Percentiles rank a stretch among this genome's conserved stretches.
Conservation (phyloP, 2,113 vertebrate species). For the Agelaius tricolor region DNA sequence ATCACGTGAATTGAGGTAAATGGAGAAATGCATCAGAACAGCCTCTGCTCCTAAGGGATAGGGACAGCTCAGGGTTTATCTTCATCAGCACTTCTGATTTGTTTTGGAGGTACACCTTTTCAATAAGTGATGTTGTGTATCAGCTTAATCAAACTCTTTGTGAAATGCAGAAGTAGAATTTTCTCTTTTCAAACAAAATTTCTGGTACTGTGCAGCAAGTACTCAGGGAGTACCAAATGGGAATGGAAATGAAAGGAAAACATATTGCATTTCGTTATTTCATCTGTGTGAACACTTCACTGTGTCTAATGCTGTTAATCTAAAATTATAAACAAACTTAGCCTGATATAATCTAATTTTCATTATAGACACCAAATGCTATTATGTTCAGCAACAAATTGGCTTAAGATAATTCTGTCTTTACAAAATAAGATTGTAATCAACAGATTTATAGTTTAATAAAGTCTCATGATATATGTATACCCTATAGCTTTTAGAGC, state of each 20-base stretch:
- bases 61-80: neutral
- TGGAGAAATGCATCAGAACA: neutral
- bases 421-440: slow-evolving; percentile 41
- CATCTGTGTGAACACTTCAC: neutral
- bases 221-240: neutral
- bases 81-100: neutral
- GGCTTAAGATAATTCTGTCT: slow-evolving; percentile 46
- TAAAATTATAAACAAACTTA: slow-evolving; percentile 44
- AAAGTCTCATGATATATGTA: neutral
- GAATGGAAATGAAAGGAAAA: neutral
- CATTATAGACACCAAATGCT: slow-evolving; percentile 16
- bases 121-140: neutral
- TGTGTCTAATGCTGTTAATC: slow-evolving; percentile 9
- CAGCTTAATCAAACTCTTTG: neutral
- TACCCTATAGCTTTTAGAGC: slow-evolving; percentile 6
- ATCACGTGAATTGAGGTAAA: neutral
- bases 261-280: neutral
- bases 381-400: slow-evolving; percentile 31
- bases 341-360: slow-evolving; percentile 26
- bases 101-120: neutral
- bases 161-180: neutral
- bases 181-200: neutral
- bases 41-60: neutral
- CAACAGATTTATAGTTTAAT: slow-evolving; percentile 34
- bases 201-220: neutral